Evolutionary conservation across 2,113 vertebrate species (phyloP).

Genomic region (Aegithalos caudatus): DNA sequence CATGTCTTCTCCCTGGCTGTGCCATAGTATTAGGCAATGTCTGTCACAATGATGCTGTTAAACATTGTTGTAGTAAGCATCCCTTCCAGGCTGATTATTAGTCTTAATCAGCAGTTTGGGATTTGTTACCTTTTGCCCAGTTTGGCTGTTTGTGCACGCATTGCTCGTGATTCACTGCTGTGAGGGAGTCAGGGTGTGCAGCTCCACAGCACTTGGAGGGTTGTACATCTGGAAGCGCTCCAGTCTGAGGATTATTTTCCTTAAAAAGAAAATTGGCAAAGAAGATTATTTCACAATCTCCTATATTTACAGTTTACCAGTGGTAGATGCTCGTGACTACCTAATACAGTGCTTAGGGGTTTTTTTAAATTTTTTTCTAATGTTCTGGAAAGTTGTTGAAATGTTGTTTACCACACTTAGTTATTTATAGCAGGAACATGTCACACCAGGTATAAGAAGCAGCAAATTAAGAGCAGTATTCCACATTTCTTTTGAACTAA

Average conservation of each 20-base stretch:
- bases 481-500: not conserved
- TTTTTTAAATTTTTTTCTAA: not conserved
- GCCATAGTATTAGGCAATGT: not conserved
- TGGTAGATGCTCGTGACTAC: not conserved
- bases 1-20: not conserved
- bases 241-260: not conserved
- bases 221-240: not conserved
- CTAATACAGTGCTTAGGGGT: not conserved
- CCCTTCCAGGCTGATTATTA: not conserved
- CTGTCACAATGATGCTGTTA: not conserved
- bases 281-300: not conserved
- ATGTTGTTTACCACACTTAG: not conserved
- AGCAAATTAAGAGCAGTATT: not conserved
- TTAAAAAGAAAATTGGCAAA: slow-evolving; percentile 8
- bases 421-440: not conserved
- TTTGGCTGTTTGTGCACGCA: not conserved
- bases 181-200: not conserved
- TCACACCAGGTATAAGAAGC: not conserved
- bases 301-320: not conserved
- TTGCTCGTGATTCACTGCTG: not conserved
- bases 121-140: not conserved
- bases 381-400: not conserved
- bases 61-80: not conserved
- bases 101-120: not conserved
- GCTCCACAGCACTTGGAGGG: not conserved